Evolutionary conservation across 2,888 invertebrate species (phyloP).

Genomic region (Oxyteleia sp.): DNA sequence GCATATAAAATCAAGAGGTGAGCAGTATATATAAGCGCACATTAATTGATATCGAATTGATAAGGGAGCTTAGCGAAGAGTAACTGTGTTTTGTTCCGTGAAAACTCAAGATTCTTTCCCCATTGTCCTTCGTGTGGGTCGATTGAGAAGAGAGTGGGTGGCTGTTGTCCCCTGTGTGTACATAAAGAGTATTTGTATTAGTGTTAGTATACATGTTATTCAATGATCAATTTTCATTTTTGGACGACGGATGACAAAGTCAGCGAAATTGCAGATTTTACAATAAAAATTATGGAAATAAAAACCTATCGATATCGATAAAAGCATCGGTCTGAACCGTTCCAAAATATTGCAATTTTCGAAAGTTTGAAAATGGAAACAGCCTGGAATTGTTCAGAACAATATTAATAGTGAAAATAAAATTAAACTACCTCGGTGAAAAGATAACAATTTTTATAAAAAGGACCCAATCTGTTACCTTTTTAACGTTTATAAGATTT

Average conservation of each 20-base stretch:
- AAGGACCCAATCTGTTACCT: too few relatives aligned
- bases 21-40: constrained; percentile 25
- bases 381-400: not conserved
- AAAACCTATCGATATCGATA: not conserved
- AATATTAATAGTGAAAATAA: not conserved
- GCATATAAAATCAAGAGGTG: constrained; percentile 63
- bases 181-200: constrained; percentile 60
- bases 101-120: constrained; percentile 49
- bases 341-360: not conserved
- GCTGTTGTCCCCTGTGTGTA: constrained; percentile 60
- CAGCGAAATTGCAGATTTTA: not conserved
- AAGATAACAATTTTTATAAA: too few relatives aligned
- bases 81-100: constrained; percentile 34
- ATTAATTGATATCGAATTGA: constrained; percentile 62
- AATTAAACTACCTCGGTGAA: not conserved
- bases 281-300: constrained; percentile 14
- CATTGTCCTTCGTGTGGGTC: constrained; percentile 50
- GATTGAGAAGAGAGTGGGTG: constrained; percentile 46
- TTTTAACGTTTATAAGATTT: too few relatives aligned
- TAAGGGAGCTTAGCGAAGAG: constrained; percentile 43
- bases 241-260: not conserved
- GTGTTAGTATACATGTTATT: constrained; percentile 53
- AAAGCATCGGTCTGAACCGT: constrained; percentile 5
- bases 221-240: constrained; percentile 43
- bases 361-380: not conserved